Conservation (phyloP, 2,888 invertebrate species). For the Pherbina coryleti region DNA sequence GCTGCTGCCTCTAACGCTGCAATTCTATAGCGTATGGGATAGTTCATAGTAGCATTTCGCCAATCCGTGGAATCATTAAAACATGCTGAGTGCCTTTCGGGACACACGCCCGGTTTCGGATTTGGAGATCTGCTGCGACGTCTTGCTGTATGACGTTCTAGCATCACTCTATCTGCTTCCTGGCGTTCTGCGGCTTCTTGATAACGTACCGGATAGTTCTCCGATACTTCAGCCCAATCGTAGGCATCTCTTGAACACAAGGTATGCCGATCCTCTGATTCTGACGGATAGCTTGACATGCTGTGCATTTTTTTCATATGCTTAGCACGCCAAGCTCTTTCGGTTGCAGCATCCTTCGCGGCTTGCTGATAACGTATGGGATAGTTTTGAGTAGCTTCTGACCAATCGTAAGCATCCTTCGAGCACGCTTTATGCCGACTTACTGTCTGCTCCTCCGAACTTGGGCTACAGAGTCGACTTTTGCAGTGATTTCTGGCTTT, state of each 20-base stretch:
- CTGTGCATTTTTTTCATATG: neutral
- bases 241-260: conserved; percentile 10
- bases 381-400: conserved; percentile 20
- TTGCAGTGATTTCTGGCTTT: neutral
- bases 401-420: conserved; percentile 31
- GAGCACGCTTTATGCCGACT: conserved; percentile 25
- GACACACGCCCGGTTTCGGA: neutral
- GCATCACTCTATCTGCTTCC: neutral
- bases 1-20: conserved; percentile 9
- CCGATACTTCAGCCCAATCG: conserved; percentile 8
- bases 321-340: neutral
- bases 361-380: conserved; percentile 25
- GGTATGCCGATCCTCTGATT: neutral
- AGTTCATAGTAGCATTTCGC: conserved; percentile 3
- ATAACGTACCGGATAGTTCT: conserved; percentile 25
- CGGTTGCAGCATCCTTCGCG: neutral
- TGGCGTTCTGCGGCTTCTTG: neutral
- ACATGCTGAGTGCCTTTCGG: conserved; percentile 1
- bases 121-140: neutral
- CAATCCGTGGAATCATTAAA: conserved; percentile 4
- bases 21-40: conserved; percentile 18
- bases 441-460: neutral
- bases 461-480: neutral
- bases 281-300: neutral
- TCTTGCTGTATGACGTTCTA: neutral